Conservation (phyloP, 30 jellyfish, hydroid and myxozoan genomes). For the Haliclystus octoradiatus region DNA sequence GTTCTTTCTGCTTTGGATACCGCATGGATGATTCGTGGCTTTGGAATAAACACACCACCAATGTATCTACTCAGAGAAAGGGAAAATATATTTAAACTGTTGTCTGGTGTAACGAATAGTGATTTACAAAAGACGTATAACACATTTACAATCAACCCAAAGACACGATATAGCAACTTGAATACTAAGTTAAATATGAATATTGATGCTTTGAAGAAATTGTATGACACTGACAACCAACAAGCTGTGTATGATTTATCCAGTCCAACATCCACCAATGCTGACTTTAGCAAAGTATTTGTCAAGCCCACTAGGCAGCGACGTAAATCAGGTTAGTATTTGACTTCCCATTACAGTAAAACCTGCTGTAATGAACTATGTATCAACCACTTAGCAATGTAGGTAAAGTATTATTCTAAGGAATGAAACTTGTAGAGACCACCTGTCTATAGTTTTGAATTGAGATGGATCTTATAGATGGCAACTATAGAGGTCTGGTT, state of each 20-base stretch:
- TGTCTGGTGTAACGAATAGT: constrained; percentile 67
- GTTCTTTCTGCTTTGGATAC: constrained; percentile 85
- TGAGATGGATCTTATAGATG: too few relatives aligned
- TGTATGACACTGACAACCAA: constrained; percentile 88
- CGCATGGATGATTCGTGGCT: constrained; percentile 93
- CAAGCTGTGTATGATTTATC: constrained; percentile 77
- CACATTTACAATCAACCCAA: constrained; percentile 89
- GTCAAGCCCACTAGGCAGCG: neutral
- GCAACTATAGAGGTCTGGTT: too few relatives aligned
- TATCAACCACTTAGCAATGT: too few relatives aligned
- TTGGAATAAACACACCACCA: constrained; percentile 74
- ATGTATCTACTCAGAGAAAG: constrained; percentile 76
- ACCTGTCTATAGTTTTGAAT: too few relatives aligned
- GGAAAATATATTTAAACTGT: constrained; percentile 84
- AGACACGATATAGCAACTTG: constrained; percentile 74
- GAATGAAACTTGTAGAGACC: too few relatives aligned
- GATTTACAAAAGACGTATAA: constrained; percentile 78
- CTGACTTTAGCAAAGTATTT: neutral
- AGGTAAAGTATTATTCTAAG: too few relatives aligned
- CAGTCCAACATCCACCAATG: constrained; percentile 12
- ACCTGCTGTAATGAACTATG: too few relatives aligned
- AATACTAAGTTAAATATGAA: constrained; percentile 44
- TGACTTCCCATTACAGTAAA: too few relatives aligned
- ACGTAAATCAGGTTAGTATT: neutral
- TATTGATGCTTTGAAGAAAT: constrained; percentile 41